These are phyloP conservation scores for Aramus guarauna DNA, from an alignment of 2,113 vertebrate species.

Conservation along the genomic window DNA sequence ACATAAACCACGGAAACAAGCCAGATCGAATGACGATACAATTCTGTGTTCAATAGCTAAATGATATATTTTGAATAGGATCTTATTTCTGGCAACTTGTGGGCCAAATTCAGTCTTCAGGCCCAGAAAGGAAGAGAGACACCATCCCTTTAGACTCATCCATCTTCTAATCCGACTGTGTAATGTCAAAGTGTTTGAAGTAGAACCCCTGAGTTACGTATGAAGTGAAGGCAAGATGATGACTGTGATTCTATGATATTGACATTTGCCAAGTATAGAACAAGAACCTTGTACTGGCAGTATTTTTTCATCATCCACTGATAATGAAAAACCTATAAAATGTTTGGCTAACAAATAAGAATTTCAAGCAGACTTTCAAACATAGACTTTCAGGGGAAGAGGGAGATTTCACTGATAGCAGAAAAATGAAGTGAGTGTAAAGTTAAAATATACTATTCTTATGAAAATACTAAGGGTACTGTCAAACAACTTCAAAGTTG, in stretches of 20 bases:
- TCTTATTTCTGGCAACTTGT: neutral
- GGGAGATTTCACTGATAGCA: neutral
- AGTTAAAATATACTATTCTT: neutral
- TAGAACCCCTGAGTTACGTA: neutral
- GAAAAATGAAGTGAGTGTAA: neutral
- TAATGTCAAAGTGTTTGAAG: neutral
- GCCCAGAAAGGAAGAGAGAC: neutral
- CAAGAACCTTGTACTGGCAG: neutral
- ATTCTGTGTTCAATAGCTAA: neutral
- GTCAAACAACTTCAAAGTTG: neutral
- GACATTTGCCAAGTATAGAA: neutral
- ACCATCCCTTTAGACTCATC: neutral
- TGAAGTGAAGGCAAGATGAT: neutral
- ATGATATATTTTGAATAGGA: neutral
- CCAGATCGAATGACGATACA: neutral
- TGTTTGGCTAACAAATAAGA: conserved; percentile 15
- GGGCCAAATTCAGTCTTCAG: neutral
- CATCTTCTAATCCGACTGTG: neutral
- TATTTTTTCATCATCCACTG: neutral
- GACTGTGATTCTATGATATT: neutral
- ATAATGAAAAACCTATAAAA: neutral
- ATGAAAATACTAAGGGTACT: neutral
- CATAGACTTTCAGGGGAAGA: neutral
- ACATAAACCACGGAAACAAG: neutral
- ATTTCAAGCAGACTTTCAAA: neutral